Percentiles rank a stretch among this genome's conserved stretches.
phyloP scores from a whole-genome alignment of 37 sponge, comb jelly and placozoan species.

The Tethya wilhelma region DNA sequence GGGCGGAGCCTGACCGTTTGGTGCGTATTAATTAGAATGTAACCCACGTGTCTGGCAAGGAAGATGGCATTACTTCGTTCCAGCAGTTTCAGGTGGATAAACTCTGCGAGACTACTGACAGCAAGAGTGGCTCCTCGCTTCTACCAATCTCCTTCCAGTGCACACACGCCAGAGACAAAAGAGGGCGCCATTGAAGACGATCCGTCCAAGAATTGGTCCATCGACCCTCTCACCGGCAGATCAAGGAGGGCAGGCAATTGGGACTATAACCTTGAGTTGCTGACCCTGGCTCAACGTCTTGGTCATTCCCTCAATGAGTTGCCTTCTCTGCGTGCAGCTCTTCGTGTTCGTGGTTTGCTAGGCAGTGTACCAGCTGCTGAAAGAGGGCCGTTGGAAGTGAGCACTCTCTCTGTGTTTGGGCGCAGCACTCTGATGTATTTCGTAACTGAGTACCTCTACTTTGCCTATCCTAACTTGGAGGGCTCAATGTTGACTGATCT shows the following conservation, averaged over 20 bases:
- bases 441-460: constrained; percentile 71
- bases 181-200: background rate
- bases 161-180: no score
- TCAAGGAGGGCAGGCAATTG: constrained; percentile 39
- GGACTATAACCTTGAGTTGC: constrained; percentile 71
- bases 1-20: background rate
- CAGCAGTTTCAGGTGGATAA: no score
- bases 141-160: no score
- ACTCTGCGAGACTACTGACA: no score
- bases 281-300: constrained; percentile 64
- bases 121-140: no score
- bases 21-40: background rate
- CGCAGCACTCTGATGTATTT: constrained; percentile 43
- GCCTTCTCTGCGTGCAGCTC: constrained; percentile 61
- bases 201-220: background rate
- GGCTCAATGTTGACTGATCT: constrained; percentile 45
- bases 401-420: constrained; percentile 68
- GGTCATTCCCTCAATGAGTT: constrained; percentile 37
- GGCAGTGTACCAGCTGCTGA: background rate
- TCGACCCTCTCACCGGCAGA: constrained; percentile 58
- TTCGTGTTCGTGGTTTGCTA: constrained; percentile 9
- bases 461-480: constrained; percentile 69
- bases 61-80: no score
- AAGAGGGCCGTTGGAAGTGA: background rate
- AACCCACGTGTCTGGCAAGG: no score